These are phyloP conservation scores for Pseudomyrmex cubaensis DNA, from an alignment of 1,140 invertebrate species.

Conservation along the genomic window DNA sequence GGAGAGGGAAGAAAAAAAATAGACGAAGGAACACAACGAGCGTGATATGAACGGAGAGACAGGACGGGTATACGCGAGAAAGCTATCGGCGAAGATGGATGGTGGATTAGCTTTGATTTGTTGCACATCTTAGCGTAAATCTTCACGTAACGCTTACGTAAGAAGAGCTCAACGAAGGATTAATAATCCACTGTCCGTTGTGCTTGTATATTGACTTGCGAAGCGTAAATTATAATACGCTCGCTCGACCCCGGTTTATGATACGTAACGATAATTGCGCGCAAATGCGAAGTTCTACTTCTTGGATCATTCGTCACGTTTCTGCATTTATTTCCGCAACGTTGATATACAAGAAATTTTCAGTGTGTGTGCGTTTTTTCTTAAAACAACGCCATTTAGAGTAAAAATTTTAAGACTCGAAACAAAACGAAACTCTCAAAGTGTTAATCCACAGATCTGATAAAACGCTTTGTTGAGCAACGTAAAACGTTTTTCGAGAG, in stretches of 20 bases:
- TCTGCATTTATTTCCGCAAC: too few relatives aligned
- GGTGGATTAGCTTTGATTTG: slow-evolving; percentile 50
- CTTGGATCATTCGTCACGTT: too few relatives aligned
- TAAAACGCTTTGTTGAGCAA: slow-evolving; percentile 5
- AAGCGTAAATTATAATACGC: too few relatives aligned
- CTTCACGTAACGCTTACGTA: slow-evolving; percentile 6
- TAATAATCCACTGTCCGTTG: background rate
- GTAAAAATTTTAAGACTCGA: too few relatives aligned
- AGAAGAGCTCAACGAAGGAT: slow-evolving; percentile 19
- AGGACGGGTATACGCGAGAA: slow-evolving; percentile 23
- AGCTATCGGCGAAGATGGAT: slow-evolving; percentile 19
- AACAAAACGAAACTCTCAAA: background rate
- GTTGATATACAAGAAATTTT: too few relatives aligned
- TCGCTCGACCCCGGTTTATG: too few relatives aligned
- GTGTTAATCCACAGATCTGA: slow-evolving; percentile 9
- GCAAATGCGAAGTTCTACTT: too few relatives aligned
- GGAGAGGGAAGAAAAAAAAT: slow-evolving; percentile 8
- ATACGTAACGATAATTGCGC: too few relatives aligned
- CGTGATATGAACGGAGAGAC: slow-evolving; percentile 1
- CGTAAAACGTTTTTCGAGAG: background rate
- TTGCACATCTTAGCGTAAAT: slow-evolving; percentile 8
- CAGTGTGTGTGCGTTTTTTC: too few relatives aligned
- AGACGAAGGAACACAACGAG: slow-evolving; percentile 25
- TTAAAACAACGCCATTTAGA: background rate
- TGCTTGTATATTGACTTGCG: too few relatives aligned